Conservation (phyloP, 2,113 vertebrate genomes). For the Gymnocephalus cernua region DNA sequence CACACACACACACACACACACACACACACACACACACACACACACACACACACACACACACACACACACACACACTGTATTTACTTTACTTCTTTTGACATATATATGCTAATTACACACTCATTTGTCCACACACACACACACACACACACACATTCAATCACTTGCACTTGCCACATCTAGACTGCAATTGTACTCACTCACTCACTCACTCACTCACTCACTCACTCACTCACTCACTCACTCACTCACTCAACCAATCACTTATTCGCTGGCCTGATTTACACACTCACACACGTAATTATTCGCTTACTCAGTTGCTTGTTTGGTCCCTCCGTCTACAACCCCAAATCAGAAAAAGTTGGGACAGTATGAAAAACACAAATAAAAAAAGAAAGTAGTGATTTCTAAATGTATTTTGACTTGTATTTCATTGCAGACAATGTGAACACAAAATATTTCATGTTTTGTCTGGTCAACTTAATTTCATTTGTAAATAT, state of each 20-base stretch:
- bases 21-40: constrained; percentile 28
- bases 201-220: neutral
- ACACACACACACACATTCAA: neutral
- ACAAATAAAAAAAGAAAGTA: too few species aligned
- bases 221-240: neutral
- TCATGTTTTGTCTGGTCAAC: too few species aligned
- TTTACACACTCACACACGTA: neutral
- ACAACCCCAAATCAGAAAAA: too few species aligned
- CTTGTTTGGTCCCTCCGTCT: neutral
- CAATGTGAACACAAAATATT: too few species aligned
- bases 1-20: constrained; percentile 32
- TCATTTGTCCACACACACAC: constrained; percentile 1
- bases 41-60: constrained; percentile 18
- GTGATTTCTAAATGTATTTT: too few species aligned
- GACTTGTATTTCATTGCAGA: too few species aligned
- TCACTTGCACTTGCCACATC: constrained; percentile 30
- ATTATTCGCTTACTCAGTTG: neutral
- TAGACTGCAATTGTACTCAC: constrained; percentile 36
- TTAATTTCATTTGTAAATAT: too few species aligned
- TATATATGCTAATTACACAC: constrained; percentile 42
- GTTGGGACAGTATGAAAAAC: too few species aligned
- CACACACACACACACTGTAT: constrained; percentile 29
- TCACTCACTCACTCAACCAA: neutral
- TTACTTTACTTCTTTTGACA: constrained; percentile 55
- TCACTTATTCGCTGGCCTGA: constrained; percentile 6